These are phyloP conservation scores for Drosophila sproati DNA, from an alignment of 1,140 invertebrate species.

Conservation along the genomic window DNA sequence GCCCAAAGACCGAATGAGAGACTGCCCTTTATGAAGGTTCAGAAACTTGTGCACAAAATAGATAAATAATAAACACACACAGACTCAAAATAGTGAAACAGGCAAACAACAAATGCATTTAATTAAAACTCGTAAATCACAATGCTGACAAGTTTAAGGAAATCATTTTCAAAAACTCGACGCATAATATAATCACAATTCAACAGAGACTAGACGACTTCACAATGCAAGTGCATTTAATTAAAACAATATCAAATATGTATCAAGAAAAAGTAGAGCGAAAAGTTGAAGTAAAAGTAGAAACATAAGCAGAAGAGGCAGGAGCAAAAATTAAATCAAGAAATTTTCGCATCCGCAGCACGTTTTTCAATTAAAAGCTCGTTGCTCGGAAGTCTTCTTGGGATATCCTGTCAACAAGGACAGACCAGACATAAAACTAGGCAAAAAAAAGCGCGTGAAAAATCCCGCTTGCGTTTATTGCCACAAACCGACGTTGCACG, in stretches of 20 bases:
- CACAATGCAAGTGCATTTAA: slow-evolving; percentile 38
- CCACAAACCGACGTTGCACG: slow-evolving; percentile 60
- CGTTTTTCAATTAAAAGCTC: slow-evolving; percentile 80
- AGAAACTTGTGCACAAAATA: slow-evolving; percentile 25
- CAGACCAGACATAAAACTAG: slow-evolving; percentile 3
- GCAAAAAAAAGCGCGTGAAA: slow-evolving; percentile 24
- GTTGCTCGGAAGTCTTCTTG: slow-evolving; percentile 45
- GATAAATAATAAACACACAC: slow-evolving; percentile 20
- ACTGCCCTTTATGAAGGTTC: slow-evolving; percentile 1
- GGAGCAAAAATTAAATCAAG: slow-evolving; percentile 9
- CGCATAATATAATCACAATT: slow-evolving; percentile 1
- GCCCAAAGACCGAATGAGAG: slow-evolving; percentile 12
- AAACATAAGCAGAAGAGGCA: neutral
- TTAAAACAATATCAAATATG: slow-evolving; percentile 29
- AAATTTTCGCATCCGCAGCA: slow-evolving; percentile 48
- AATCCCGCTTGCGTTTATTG: slow-evolving; percentile 67
- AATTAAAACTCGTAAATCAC: slow-evolving; percentile 77
- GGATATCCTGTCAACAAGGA: slow-evolving; percentile 48
- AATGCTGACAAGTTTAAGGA: slow-evolving; percentile 63
- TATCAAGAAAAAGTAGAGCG: slow-evolving; percentile 2
- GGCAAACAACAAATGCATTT: slow-evolving; percentile 44
- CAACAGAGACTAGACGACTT: slow-evolving; percentile 3
- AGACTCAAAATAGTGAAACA: slow-evolving; percentile 1
- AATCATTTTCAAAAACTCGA: slow-evolving; percentile 46
- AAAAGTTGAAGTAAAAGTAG: neutral